These are phyloP conservation scores for Pelodytes ibericus DNA, from an alignment of 2,797 vertebrate genomes.

Conservation along the genomic window DNA sequence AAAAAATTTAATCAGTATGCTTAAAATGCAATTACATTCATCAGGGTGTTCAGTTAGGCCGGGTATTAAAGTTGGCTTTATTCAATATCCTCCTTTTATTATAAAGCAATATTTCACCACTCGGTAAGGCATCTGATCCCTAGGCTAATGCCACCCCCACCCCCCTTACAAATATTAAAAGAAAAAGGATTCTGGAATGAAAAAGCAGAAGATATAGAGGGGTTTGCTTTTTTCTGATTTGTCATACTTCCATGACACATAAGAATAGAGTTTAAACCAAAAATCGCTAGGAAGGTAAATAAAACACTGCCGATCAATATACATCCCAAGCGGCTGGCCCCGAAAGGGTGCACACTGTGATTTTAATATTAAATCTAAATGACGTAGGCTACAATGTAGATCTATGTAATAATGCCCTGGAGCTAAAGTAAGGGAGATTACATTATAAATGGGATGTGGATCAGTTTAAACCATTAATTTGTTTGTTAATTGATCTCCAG, in stretches of 20 bases:
- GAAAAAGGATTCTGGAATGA: constrained; percentile 63
- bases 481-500: not conserved
- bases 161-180: constrained; percentile 63
- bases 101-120: constrained; percentile 78
- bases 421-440: not conserved
- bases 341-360: not conserved
- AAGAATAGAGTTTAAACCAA: not conserved
- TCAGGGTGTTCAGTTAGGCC: constrained; percentile 76
- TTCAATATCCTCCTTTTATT: constrained; percentile 80
- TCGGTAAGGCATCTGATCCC: constrained; percentile 78
- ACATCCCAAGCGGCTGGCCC: not conserved
- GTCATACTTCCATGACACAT: constrained; percentile 29
- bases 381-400: too few species aligned
- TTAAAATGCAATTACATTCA: constrained; percentile 90
- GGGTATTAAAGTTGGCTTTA: constrained; percentile 79
- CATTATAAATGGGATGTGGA: not conserved
- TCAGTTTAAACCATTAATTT: not conserved
- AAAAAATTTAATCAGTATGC: constrained; percentile 90
- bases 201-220: constrained; percentile 41
- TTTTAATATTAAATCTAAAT: not conserved
- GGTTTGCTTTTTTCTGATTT: constrained; percentile 1
- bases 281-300: not conserved
- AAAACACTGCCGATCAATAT: not conserved
- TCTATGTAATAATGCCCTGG: not conserved
- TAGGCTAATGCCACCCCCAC: constrained; percentile 68